Base-by-base conservation (phyloP, 1,140 invertebrate genomes). In the Tetraneura akinire region DNA sequence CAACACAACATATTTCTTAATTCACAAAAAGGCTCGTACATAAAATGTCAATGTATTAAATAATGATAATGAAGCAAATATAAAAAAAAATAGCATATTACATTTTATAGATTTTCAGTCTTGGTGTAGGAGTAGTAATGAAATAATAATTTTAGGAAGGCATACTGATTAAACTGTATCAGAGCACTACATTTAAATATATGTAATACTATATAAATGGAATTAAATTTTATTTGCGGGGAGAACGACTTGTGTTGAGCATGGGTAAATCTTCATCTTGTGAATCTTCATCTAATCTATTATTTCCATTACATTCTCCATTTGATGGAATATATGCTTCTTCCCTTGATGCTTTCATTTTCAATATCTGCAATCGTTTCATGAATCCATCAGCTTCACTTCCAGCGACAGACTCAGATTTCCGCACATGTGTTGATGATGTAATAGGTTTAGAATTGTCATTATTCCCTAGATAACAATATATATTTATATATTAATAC, bases 281-380 rank as follows among this genome's bases (percentile, higher is more conserved):
- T 9, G 55, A 78, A 60, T 60, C 55, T 21, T 78, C 74, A 5
- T 42, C 53, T 3, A 57, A 8, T 62, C 55, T n/a, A 60, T 78
- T 60, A 16, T 78, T 78, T 45, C 74, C 74, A 47, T 78, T 78
- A 29, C 51, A 78, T 47, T 78, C 74, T 47, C 16, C 32, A n/a
- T 62, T 78, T 8, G 73, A 53, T 37, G 32, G n/a, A 21, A 9
- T n/a, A 21, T 42, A 49, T 42, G 51, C n/a, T 78, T 78, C 74
- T 45, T 78, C 74, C 42, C 74, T 42, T 9, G 74, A 55, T 2
- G 74, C 74, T 78, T 78, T 78, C 74, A 78, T 78, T 62, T 78
- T 78, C 42, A 78, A 78, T 78, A 78, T 42, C 47, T 78, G 74
- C 21, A 78, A 78, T 1, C 74, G 74, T 78, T 78, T 78, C 74